phyloP scores from a whole-genome alignment of 2,113 vertebrate genomes.

The Drymodes brunneopygia region DNA sequence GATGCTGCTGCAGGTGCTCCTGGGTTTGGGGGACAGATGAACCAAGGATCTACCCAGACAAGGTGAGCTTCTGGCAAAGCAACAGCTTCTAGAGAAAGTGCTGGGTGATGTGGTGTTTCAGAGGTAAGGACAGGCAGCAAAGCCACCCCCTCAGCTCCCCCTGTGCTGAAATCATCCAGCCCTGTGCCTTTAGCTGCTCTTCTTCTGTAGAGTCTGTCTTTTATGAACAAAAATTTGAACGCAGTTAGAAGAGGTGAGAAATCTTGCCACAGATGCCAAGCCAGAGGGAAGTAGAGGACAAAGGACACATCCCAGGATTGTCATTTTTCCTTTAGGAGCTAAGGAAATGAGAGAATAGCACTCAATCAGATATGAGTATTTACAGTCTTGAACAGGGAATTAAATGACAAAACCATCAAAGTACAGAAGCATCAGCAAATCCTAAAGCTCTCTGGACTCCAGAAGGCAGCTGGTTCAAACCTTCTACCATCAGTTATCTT shows the following conservation, averaged over 20 bases:
- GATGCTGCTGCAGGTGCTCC: background rate
- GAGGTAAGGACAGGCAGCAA: background rate
- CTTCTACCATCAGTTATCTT: background rate
- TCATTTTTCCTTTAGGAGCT: background rate
- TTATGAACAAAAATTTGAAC: background rate
- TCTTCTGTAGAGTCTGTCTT: background rate
- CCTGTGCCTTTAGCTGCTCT: background rate
- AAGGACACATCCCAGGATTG: background rate
- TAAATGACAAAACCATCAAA: slow-evolving; percentile 18
- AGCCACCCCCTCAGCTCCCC: background rate
- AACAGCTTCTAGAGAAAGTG: background rate
- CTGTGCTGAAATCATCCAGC: background rate
- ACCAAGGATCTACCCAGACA: fast-evolving
- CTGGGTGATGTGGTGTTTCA: fast-evolving
- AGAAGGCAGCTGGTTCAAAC: background rate
- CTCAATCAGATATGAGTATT: background rate
- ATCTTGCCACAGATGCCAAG: background rate
- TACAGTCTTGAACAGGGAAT: background rate
- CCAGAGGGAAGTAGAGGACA: background rate
- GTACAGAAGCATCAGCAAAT: background rate
- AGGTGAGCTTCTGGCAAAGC: background rate
- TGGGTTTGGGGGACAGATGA: background rate
- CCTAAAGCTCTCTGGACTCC: background rate
- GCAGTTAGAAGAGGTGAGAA: background rate
- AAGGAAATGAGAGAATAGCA: background rate